Evolutionary conservation across 92 coral and sea anemone genomes (phyloP).

Genomic region (Blastomussa wellsi): DNA sequence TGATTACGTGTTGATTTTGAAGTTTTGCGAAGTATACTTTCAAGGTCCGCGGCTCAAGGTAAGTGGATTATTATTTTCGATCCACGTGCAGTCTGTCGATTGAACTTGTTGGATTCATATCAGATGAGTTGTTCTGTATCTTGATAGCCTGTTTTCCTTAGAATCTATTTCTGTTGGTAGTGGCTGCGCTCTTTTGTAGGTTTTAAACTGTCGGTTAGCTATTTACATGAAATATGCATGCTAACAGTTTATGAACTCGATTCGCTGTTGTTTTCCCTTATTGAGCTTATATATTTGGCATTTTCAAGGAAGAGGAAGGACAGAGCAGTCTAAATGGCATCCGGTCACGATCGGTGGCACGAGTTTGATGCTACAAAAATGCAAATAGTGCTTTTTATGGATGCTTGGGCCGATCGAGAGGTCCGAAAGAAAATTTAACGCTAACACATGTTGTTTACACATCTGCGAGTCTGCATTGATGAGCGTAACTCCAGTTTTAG

Average conservation of each 20-base stretch:
- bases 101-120: background rate
- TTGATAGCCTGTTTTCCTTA: background rate
- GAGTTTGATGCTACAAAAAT: background rate
- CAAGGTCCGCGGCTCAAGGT: conserved; percentile 98
- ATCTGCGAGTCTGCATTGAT: no score
- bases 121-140: background rate
- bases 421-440: background rate
- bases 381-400: background rate
- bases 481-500: background rate
- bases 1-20: conserved; percentile 88
- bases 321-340: background rate
- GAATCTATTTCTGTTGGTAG: background rate
- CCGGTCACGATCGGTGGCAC: background rate
- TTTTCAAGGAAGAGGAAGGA: background rate
- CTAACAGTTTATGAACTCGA: background rate
- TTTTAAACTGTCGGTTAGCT: background rate
- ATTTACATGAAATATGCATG: conserved; percentile 5
- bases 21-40: conserved; percentile 97
- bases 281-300: background rate
- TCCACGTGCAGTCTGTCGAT: conserved; percentile 12
- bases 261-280: background rate
- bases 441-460: background rate
- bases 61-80: background rate
- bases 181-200: background rate
- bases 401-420: background rate